These are phyloP conservation scores for Microdon myrmicae DNA, from an alignment of 2,888 invertebrate species.

Conservation along the genomic window DNA sequence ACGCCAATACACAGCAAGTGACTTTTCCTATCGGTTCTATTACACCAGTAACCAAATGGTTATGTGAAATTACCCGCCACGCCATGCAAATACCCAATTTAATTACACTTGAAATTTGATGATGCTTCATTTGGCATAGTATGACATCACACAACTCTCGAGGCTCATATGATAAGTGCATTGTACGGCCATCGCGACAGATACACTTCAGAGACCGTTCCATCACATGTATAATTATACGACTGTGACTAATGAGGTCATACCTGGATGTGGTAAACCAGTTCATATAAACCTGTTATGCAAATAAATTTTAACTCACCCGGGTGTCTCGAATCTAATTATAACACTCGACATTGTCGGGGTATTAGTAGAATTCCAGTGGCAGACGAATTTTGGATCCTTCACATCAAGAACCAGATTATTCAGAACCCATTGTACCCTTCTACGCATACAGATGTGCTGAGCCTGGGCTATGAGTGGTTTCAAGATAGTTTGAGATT, in stretches of 20 bases:
- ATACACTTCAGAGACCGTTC: conserved; percentile 92
- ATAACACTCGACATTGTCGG: conserved; percentile 95
- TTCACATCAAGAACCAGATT: conserved; percentile 92
- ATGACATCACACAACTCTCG: conserved; percentile 92
- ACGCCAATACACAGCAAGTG: conserved; percentile 88
- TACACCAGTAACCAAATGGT: conserved; percentile 87
- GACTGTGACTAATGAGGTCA: conserved; percentile 85
- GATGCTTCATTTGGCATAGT: conserved; percentile 94
- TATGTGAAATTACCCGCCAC: conserved; percentile 91
- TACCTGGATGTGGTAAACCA: conserved; percentile 67
- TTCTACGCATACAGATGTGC: conserved; percentile 90
- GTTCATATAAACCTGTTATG: conserved; percentile 54
- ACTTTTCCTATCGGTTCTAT: conserved; percentile 94
- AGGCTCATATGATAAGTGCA: conserved; percentile 92
- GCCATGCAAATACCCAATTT: conserved; percentile 93
- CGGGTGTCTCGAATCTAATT: conserved; percentile 91
- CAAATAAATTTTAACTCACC: conserved; percentile 67
- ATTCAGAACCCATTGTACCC: conserved; percentile 93
- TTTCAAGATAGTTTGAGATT: conserved; percentile 89
- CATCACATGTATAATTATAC: conserved; percentile 89
- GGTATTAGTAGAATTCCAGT: conserved; percentile 95
- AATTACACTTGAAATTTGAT: conserved; percentile 92
- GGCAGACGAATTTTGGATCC: conserved; percentile 93
- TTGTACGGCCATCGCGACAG: conserved; percentile 90
- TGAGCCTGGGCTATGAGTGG: conserved; percentile 97